phyloP scores from a whole-genome alignment of 2,113 vertebrate genomes.

The Centrocercus urophasianus region DNA sequence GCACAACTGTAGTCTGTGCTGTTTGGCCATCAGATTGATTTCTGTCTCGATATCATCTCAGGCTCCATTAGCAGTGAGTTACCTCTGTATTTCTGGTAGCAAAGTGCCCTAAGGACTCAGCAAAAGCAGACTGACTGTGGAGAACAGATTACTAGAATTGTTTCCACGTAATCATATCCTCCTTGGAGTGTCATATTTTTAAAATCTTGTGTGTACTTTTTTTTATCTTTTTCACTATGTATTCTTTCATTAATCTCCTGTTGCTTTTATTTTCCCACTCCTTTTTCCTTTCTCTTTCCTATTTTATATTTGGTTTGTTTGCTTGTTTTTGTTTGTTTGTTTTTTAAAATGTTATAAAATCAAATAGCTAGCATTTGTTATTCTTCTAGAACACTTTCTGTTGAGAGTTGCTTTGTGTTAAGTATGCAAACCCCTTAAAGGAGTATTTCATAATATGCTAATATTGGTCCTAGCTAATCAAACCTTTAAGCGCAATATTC shows the following conservation, averaged over 20 bases:
- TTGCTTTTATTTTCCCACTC: not conserved
- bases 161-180: not conserved
- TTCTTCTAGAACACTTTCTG: not conserved
- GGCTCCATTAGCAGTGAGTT: not conserved
- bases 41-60: not conserved
- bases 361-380: not conserved
- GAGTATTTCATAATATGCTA: not conserved
- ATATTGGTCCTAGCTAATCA: not conserved
- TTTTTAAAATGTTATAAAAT: not conserved
- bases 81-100: not conserved
- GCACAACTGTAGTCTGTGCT: not conserved
- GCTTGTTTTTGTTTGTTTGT: not conserved
- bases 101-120: not conserved
- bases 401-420: not conserved
- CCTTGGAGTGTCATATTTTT: not conserved
- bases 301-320: not conserved
- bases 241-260: not conserved
- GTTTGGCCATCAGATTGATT: not conserved
- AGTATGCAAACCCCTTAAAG: not conserved
- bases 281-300: not conserved
- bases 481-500: not conserved
- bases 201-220: not conserved
- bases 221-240: not conserved
- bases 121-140: not conserved
- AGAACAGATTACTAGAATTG: not conserved